A percentile compares a stretch with the other conserved stretches of the same genome.
Conservation (phyloP, 35 echinoderm and acorn worm genomes). For the Ophioderma brevispina region DNA sequence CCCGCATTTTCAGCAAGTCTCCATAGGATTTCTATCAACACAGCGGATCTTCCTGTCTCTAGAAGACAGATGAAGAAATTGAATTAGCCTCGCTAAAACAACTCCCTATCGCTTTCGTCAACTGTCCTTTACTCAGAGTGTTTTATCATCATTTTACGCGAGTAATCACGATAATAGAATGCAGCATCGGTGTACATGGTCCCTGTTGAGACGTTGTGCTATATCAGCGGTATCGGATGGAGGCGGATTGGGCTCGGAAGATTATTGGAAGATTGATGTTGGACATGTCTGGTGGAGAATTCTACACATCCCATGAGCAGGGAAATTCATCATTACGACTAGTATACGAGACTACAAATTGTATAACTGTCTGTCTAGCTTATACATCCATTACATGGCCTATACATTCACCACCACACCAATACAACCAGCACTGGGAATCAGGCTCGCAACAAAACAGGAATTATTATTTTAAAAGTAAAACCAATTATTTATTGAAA, state of each 20-base stretch:
- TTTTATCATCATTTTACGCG: neutral
- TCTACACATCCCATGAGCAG: neutral
- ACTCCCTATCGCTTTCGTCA: neutral
- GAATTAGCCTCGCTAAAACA: neutral
- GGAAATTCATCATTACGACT: no score
- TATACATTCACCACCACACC: no score
- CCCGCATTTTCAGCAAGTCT: neutral
- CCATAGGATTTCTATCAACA: slow-evolving; percentile 1
- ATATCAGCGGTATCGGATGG: neutral
- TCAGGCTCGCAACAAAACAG: no score
- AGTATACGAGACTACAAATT: no score
- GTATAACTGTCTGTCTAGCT: no score
- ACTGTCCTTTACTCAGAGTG: neutral
- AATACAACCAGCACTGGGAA: no score
- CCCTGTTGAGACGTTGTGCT: neutral
- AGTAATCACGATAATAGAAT: neutral
- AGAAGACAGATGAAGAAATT: neutral
- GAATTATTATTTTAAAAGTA: no score
- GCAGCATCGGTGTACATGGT: neutral
- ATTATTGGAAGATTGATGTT: neutral
- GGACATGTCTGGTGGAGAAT: neutral
- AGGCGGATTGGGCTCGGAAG: neutral
- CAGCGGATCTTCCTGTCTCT: neutral
- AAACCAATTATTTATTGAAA: no score
- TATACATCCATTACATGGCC: no score